Evolutionary conservation across 2,888 invertebrate genomes (phyloP), one percentile per base, ranked within the genome.

Genomic region (Celastrina argiolus): DNA sequence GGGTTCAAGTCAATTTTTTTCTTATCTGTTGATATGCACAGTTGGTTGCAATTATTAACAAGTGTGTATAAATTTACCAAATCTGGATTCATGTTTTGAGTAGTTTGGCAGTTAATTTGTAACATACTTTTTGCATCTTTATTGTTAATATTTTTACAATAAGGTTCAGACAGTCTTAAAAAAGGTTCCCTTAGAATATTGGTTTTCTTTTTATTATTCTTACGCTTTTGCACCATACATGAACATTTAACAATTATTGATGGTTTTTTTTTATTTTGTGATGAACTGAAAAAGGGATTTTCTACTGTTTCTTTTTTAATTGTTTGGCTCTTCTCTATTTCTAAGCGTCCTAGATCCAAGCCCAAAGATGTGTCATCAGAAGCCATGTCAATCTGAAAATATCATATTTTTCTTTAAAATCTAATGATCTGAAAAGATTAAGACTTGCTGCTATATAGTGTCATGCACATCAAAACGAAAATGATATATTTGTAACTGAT

Each of bases 151-250:
- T 73, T 74, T 69, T 71, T 78, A 56, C 72, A 72, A 71, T 72
- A 73, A 68, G 72, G 78, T 70, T 83, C 83, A 64, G 93, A 77
- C 71, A 93, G 82, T 76, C 92, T 92, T 70, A 93, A 78, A 63
- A 92, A 84, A 41, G 93, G 93, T 73, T 93, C 93, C 72, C 90
- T 92, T 39, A 94, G 77, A 69, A 93, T 92, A 71, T 81, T 85
- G 67, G 76, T 80, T 76, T 85, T 88, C 73, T 83, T 87, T 81
- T 91, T 88, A 86, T 83, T 66, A 67, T 75, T 79, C 73, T 73
- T 76, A 71, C 77, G 82, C 72, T 79, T 86, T 68, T 77, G 76
- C 26, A 70, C 70, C 41, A 73, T 70, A 74, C 89, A 90, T 41
- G 78, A 71, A 75, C 88, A 90, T 77, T 81, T 84, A 26, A 71